Evolutionary conservation across 1,140 invertebrate species (phyloP), one percentile per base, ranked within the genome.

Genomic region (Trachymyrmex cornetzi): DNA sequence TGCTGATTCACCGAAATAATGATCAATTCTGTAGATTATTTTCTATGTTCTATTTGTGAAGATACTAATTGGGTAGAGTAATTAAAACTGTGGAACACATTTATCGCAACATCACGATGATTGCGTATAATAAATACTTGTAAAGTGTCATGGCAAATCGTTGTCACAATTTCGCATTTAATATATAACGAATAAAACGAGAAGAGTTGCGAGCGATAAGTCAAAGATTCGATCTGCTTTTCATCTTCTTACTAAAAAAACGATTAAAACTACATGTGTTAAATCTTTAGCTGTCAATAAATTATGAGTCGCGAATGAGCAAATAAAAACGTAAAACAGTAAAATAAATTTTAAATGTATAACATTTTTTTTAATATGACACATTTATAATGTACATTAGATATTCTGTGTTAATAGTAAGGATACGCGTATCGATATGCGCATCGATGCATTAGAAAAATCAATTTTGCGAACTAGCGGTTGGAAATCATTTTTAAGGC

Each of bases 111-210:
- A 30, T 79, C 44, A 16, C 16, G 48, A 59, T n/a, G 48, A 27
- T 66, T 48, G 4, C 22, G 11, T 14, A 57, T 71, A 81, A 81
- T 81, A 55, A 71, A 24, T 81, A 69, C 22, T 24, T 22, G 38
- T 57, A 71, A 71, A 48, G 27, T 72, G 22, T 72, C 22, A 14
- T 11, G 16, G 22, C 63, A 81, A 44, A 71, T 81, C 34, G 66
- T 71, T 57, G 48, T 72, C 64, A 34, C 50, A 9, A 34, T 55
- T 34, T 71, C 34, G 11, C 34, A 44, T 57, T 22, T 57, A 72
- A n/a, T n/a, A n/a, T n/a, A n/a, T n/a, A n/a, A n/a, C n/a, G n/a
- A 81, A 81, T 81, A 57, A 81, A 22, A 71, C 48, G 77, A 48
- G 50, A 48, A 22, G 22, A 81, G 48, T 57, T 71, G 44, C 63